Evolutionary conservation across 1,140 invertebrate genomes (phyloP), one percentile per base, ranked within the genome.

Genomic region (Drosophila persimilis): DNA sequence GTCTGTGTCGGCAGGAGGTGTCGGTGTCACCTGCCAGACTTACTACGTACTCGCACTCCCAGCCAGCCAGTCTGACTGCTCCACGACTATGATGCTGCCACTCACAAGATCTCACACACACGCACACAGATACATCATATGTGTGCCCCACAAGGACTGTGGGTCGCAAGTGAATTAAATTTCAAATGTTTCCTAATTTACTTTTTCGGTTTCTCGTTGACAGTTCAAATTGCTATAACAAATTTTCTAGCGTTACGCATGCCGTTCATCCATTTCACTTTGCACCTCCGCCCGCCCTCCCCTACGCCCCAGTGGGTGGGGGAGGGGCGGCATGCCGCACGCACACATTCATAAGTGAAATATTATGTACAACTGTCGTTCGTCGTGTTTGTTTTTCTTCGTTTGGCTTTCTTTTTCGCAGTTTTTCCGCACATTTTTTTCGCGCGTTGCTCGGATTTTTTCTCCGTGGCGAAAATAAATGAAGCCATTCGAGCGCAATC

Each of bases 161-260:
- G 35, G 47, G 39, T 70, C 70, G 35, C 62, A 72, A 84, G 83
- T 88, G 83, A 88, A 88, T 88, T 88, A 88, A 88, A 88, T 88
- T 88, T 88, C 75, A 83, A 88, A 88, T 88, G 84, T 88, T 88
- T 88, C 83, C 88, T 88, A 88, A 88, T 88, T 88, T 88, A 88
- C 83, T 88, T 88, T 88, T 88, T 88, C 75, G 83, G 83, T 88
- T 88, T 88, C 67, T 67, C 79, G 83, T 88, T 88, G 83, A 88
- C 83, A 88, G 84, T 88, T 88, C 78, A 88, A 88, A 88, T 88
- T 88, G 83, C 78, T 88, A 88, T 88, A 88, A 88, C 83, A 88
- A 88, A 88, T 88, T 88, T 88, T 73, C 83, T 79, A 88, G 80
- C 83, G 83, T 77, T 70, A 83, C 83, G 83, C 83, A 77, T 71